Percentiles rank a stretch among this genome's conserved stretches.
These are phyloP conservation scores for Tragelaphus imberbis DNA, from an alignment of 2,113 vertebrate genomes.

Conservation along the genomic window DNA sequence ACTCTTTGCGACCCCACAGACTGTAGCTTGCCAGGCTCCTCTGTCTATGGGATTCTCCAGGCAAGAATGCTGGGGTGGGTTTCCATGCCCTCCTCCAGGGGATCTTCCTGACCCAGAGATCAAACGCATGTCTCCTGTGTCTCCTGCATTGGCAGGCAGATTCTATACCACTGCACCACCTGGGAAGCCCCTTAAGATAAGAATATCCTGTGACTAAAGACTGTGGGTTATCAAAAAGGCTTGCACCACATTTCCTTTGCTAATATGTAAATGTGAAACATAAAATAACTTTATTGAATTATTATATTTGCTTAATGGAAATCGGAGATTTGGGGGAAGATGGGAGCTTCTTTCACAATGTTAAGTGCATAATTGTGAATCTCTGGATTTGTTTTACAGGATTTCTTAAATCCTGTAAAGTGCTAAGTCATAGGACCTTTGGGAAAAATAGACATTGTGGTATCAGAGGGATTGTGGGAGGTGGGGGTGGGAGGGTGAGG, in stretches of 20 bases:
- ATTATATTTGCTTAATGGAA: constrained; percentile 1
- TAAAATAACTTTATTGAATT: neutral
- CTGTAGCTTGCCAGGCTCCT: neutral
- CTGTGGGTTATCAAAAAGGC: neutral
- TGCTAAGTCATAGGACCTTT: neutral
- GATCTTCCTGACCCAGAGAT: neutral
- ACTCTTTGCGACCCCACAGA: neutral
- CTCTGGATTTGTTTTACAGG: neutral
- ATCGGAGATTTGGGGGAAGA: neutral
- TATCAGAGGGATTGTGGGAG: neutral
- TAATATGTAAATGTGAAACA: neutral
- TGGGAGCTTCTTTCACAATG: neutral
- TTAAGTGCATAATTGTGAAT: neutral
- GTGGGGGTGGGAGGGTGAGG: no score
- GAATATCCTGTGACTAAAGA: neutral
- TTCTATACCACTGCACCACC: neutral
- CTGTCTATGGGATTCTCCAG: neutral
- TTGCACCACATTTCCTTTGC: neutral
- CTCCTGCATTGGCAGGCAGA: neutral
- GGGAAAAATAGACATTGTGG: neutral
- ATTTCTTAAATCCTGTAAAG: neutral
- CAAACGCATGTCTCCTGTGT: neutral
- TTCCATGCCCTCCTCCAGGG: neutral
- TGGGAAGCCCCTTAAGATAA: neutral
- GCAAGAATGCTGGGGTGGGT: neutral